These are phyloP conservation scores for Spermophilus dauricus DNA, from an alignment of 2,113 vertebrate species.

Conservation along the genomic window DNA sequence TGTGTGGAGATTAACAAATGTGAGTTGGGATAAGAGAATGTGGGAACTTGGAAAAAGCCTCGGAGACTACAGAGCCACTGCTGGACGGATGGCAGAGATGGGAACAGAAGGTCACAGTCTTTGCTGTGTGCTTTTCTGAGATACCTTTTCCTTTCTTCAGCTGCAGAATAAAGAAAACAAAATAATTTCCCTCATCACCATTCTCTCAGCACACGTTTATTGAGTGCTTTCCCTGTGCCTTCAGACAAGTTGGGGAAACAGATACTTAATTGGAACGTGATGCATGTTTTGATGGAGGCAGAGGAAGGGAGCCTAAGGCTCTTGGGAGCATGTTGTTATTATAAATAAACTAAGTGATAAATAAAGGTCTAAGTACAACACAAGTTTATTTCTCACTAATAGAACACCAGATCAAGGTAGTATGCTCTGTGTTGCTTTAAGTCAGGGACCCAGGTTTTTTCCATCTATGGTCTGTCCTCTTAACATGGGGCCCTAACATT, in stretches of 20 bases:
- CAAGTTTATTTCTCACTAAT: background rate
- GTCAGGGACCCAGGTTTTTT: background rate
- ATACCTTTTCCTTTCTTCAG: background rate
- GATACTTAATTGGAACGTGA: background rate
- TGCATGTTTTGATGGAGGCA: background rate
- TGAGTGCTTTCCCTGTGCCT: background rate
- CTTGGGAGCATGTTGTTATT: background rate
- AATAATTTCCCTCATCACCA: background rate
- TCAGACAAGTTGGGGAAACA: background rate
- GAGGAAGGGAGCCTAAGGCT: too few relatives aligned
- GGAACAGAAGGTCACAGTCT: background rate
- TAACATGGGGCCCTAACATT: too few relatives aligned
- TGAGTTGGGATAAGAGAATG: background rate
- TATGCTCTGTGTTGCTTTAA: background rate
- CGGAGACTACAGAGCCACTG: background rate
- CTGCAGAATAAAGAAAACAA: background rate
- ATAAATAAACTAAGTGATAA: background rate
- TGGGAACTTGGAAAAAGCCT: background rate
- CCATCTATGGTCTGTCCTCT: background rate
- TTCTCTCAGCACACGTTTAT: background rate
- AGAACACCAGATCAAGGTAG: background rate
- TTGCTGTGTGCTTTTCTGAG: background rate
- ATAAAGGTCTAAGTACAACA: background rate
- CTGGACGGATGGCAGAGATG: background rate
- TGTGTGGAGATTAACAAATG: background rate